Evolutionary conservation across 1,140 invertebrate species (phyloP), one percentile per base, ranked within the genome.

Genomic region (Rhagoletis zephyria): DNA sequence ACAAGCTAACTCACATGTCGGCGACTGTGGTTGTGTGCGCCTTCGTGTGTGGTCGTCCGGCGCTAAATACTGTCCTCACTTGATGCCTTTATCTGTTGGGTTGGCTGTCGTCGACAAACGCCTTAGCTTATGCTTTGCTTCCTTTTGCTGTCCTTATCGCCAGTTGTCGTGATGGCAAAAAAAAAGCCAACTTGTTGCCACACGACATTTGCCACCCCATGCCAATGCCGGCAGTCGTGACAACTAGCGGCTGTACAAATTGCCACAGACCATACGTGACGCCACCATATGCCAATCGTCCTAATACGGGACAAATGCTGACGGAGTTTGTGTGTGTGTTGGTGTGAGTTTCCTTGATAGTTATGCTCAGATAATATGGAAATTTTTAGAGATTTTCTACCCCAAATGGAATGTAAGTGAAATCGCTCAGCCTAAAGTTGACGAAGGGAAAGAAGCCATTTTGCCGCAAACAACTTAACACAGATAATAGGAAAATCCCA

Each of bases 311-410:
- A 59, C 56, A 45, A 30, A 3, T 42, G 30, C 30, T 2, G 9
- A 16, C 61, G 7, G 61, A 59, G 86, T 87, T 74, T 77, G 86
- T 77, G 86, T 67, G 51, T 19, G 86, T 60, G 56, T 42, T 56
- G 74, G 56, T 59, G 56, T 60, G n/a, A 19, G 56, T 74, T 67
- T 45, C n/a, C 65, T 61, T 87, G 88, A 87, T 89, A 89, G 89
- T 90, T 89, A 87, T 89, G 87, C 87, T 89, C 90, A 88, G 90
- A 90, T 91, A 91, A 91, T 91, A 92, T 92, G 91, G 90, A 92
- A 92, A 92, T 90, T 92, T 30, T 90, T 89, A 88, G 88, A 89
- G 89, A 88, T 90, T 90, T 91, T 90, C 90, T 90, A 90, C 85
- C 89, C 89, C 87, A 88, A 89, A 91, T 42, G 14, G 3, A 45